Conservation (phyloP, 1,140 invertebrate species). For the Drosophila sp. region DNA sequence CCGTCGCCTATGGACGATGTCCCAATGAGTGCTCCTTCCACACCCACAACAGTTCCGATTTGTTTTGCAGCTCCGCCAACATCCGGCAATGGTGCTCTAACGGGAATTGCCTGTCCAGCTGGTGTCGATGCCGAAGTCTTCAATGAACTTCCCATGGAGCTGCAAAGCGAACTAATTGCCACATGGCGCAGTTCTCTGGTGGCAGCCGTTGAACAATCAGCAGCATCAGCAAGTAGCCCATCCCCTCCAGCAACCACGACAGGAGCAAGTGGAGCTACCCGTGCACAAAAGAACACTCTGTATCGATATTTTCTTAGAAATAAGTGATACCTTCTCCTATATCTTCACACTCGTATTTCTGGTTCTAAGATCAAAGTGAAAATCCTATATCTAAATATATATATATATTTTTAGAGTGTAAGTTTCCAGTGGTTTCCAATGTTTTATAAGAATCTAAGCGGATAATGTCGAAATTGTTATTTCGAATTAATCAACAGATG, state of each 20-base stretch:
- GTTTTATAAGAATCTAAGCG: not conserved
- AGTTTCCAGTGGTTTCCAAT: not conserved
- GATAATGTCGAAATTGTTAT: not conserved
- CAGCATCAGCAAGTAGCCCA: conserved; percentile 23
- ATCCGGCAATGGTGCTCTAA: conserved; percentile 40
- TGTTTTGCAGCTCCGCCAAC: conserved; percentile 23
- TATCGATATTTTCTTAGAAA: conserved; percentile 87
- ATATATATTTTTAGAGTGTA: conserved; percentile 3
- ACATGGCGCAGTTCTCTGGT: conserved; percentile 85
- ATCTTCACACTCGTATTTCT: conserved; percentile 29
- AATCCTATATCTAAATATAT: conserved; percentile 4
- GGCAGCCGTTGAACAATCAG: conserved; percentile 61
- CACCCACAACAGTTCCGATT: conserved; percentile 78
- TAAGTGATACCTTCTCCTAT: conserved; percentile 82
- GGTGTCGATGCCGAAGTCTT: conserved; percentile 86
- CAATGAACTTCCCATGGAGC: conserved; percentile 85
- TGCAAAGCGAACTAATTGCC: conserved; percentile 86
- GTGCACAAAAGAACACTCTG: conserved; percentile 84
- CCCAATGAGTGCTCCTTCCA: conserved; percentile 81
- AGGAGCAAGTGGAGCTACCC: conserved; percentile 49
- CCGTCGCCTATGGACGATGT: conserved; percentile 80
- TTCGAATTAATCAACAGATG: not conserved
- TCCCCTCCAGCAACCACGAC: conserved; percentile 29
- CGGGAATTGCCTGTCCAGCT: conserved; percentile 83
- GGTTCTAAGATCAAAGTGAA: conserved; percentile 33